Evolutionary conservation across 2,888 invertebrate species (phyloP), one percentile per base, ranked within the genome.

Genomic region (Agrilus cyanescens): DNA sequence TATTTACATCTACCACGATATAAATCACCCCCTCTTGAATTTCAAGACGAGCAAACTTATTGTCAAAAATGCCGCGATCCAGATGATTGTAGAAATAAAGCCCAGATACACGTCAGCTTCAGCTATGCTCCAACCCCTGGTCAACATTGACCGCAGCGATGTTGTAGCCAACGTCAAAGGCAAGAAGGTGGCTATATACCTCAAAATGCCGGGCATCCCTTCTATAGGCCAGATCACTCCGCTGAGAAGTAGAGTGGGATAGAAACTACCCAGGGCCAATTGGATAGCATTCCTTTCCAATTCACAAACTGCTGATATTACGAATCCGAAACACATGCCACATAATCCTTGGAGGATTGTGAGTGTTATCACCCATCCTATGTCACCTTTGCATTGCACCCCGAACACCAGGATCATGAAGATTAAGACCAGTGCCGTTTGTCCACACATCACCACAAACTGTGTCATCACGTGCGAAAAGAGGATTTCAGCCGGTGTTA

Each of bases 181-280:
- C 39, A 94, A 74, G 54, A 83, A 81, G 36, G 85, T 76, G 1
- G 90, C 84, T 40, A 93, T 77, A 65, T 88, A 88, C 43, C 63
- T 52, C 29, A 95, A 70, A 45, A 85, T 74, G 55, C 80, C 74
- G 2, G 94, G 94, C 89, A 95, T 94, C 43, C 91, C 91, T 65
- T 95, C 91, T 48, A 94, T 83, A 45, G 95, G 94, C 95, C 95
- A 95, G 59, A 95, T 90, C 32, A 94, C 93, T 43, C 94, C 94
- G 56, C 90, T 90, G 37, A 94, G 76, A 44, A 95, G 70, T 14
- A 95, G 73, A 13, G 91, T 91, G 14, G 95, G 95, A 69, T 94
- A 95, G 71, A 95, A 93, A 35, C 93, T 91, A 37, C 94, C 94
- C 13, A 95, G 72, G 1, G 94, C 89, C 50, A 91, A 68, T 59